Evolutionary conservation across 92 coral and sea anemone species (phyloP), one percentile per base, ranked within the genome.

Genomic region (Pocillopora meandrina): DNA sequence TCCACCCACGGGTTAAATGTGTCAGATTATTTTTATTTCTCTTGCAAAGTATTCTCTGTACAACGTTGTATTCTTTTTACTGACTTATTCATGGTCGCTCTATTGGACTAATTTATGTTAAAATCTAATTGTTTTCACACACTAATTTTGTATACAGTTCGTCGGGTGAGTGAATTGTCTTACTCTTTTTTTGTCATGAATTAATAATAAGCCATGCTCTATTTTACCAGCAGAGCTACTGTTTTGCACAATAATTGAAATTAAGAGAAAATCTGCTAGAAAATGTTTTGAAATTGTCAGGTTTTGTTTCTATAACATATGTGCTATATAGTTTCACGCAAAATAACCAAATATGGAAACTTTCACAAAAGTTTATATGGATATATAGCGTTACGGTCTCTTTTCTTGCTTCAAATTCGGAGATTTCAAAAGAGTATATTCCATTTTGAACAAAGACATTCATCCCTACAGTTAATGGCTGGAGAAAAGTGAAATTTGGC

Each of bases 91-190:
- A 73, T 19, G 86, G 64, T 74, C 55, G 73, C 31, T 62, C 62
- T 49, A 74, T 23, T 73, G 74, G 26, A 55, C 21, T 65, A 42
- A 83, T 83, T 62, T 59, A 62, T 26, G 72, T 73, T 42, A 55
- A 74, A 82, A 61, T 83, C 73, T 74, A 62, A 82, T 82, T 83
- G 86, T 64, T 83, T 49, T 62, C 56, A 74, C 72, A 64, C 86
- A 73, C 86, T 79, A 82, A 72, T 72, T 20, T 10, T 18, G 10
- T 59, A 74, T 15, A 74, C 65, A 74, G 74, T 62, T 62, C 18
- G 49, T 12, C 79, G 52, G 80, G 86, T 83, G 73, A 62, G 12
- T 23, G 49, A 13, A 83, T 73, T 73, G 86, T 83, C 33, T 77
- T 11, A 13, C 67, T 26, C 31, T 5, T 70, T 18, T 56, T 21